Evolutionary conservation across 2,113 vertebrate species (phyloP).

Genomic region (Triplophysa tibetana): DNA sequence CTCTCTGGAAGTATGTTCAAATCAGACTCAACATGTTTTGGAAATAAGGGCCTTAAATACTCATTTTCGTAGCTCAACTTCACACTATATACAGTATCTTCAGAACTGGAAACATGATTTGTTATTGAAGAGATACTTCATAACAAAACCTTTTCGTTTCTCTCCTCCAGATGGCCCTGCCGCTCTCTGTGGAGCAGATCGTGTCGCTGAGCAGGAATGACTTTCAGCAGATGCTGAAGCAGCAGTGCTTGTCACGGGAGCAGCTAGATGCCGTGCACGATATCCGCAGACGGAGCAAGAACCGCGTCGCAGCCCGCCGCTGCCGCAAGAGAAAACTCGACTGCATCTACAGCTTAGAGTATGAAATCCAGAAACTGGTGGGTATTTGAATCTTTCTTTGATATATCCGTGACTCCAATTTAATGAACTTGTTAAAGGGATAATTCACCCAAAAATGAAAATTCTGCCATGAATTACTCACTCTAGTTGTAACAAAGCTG

Average conservation of each 20-base stretch:
- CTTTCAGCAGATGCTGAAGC: conserved; percentile 92
- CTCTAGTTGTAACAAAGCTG: too few species aligned
- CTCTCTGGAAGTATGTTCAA: not conserved
- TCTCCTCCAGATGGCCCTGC: conserved; percentile 83
- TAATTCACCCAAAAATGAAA: too few species aligned
- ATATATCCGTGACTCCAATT: not conserved
- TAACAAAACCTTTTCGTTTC: not conserved
- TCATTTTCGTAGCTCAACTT: too few species aligned
- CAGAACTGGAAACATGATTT: too few species aligned
- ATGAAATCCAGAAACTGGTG: conserved; percentile 94
- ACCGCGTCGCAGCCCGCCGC: conserved; percentile 91
- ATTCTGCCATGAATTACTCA: too few species aligned
- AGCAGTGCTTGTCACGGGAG: conserved; percentile 83
- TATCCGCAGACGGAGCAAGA: conserved; percentile 91
- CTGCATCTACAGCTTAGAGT: conserved; percentile 92
- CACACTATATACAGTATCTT: not conserved
- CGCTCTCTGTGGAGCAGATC: conserved; percentile 86
- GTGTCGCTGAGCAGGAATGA: conserved; percentile 88
- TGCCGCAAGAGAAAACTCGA: conserved; percentile 97
- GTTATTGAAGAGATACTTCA: not conserved
- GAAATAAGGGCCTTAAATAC: not conserved
- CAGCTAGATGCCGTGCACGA: conserved; percentile 93
- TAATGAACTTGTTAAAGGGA: too few species aligned
- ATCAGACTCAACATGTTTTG: not conserved
- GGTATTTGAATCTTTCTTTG: conserved; percentile 39